Base-by-base conservation (phyloP, 2,113 vertebrate genomes). In the Halcyon malimbica region DNA sequence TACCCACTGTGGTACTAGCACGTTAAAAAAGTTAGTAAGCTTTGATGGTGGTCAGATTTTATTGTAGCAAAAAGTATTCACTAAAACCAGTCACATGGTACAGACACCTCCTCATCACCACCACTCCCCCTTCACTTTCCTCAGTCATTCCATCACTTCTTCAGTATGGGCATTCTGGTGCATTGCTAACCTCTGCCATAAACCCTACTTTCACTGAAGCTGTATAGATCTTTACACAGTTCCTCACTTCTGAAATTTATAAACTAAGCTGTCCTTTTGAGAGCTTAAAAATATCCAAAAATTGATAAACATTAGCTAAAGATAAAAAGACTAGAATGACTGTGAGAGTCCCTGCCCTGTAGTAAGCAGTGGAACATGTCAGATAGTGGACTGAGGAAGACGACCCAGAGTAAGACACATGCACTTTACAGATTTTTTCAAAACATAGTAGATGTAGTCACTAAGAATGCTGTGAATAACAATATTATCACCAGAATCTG, bases 201-300 rank as follows among this genome's bases (percentile, higher is more conserved):
- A 82, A 67, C 18, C 20, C 48, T 39, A 75, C 14, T 63, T 71
- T 31, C 51, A 71, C 5, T 26, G 37, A 35, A 70, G 54, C 21
- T 4, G 7, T 24, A 41, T 1, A 57, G n/a, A 42, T 29, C 21
- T 85, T 59, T 13, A 68, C 0, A 1, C 3, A 68, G 42, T 21
- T 89, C n/a, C 62, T 70, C 9, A 63, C 16, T 86, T 74, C 10
- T 18, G 19, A 83, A 75, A 19, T 42, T 68, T 67, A 11, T 13
- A 69, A 85, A 51, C 39, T 20, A 68, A 73, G 7, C n/a, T 57
- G 14, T 48, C 17, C 10, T 82, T 84, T n/a, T 35, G 19, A 54
- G 15, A 54, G 15, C 75, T 48, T 71, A 48, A 82, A 84, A 84
- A 71, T 4, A 85, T 19, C 33, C 28, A 16, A 94, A 50, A 19